A percentile compares a stretch with the other conserved stretches of the same genome.
phyloP scores from a whole-genome alignment of 2,113 vertebrate species.

The Galemys pyrenaicus region DNA sequence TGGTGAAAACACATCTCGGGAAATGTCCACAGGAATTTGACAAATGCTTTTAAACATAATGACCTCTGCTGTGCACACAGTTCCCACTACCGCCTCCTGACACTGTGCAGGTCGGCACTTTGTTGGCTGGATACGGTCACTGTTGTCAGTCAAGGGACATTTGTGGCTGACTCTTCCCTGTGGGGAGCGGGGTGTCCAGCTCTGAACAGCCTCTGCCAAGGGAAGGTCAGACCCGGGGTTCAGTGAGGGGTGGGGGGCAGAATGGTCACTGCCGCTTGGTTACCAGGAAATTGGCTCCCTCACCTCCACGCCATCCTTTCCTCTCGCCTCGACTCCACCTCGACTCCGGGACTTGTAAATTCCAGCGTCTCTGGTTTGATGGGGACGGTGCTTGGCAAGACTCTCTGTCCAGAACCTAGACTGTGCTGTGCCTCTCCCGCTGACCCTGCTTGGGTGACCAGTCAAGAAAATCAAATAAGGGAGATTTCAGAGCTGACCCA shows the following conservation, averaged over 20 bases:
- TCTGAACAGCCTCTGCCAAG: not conserved
- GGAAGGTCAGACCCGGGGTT: not conserved
- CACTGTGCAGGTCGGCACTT: no score
- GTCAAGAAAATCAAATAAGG: constrained; percentile 3
- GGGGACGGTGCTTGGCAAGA: not conserved
- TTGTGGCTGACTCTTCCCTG: not conserved
- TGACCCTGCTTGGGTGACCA: not conserved
- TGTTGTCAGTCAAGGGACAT: no score
- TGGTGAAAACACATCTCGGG: not conserved
- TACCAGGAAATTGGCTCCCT: not conserved
- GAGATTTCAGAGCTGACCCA: not conserved
- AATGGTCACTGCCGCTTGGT: not conserved
- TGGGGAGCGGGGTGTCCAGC: not conserved
- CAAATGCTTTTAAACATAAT: constrained; percentile 1
- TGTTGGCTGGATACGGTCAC: not conserved
- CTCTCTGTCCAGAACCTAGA: not conserved
- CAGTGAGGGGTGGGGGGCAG: not conserved
- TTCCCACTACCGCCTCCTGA: not conserved
- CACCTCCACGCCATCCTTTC: not conserved
- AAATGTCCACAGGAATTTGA: not conserved
- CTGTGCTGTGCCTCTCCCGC: not conserved
- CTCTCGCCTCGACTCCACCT: not conserved
- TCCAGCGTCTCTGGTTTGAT: not conserved
- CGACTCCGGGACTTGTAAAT: not conserved
- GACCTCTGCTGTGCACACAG: not conserved